These are phyloP conservation scores for Acleris sparsana DNA, from an alignment of 2,888 invertebrate genomes.

Conservation along the genomic window DNA sequence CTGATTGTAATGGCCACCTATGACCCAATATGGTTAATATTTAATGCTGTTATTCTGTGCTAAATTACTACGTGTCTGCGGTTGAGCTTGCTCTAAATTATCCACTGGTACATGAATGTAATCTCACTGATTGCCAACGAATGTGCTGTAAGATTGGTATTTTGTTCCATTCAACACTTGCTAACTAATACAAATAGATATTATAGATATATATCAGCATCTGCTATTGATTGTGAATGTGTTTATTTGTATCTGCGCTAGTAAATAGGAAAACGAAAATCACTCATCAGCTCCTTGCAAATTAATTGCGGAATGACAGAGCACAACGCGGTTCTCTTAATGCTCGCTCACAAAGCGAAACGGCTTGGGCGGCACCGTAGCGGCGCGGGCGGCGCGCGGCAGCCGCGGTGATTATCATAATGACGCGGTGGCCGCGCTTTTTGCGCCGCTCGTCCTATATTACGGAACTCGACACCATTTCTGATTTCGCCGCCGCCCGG, in stretches of 20 bases:
- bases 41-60: conserved; percentile 74
- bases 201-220: too few relatives aligned
- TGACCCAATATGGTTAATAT: conserved; percentile 79
- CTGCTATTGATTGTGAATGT: background rate
- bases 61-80: conserved; percentile 73
- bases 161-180: background rate
- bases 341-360: conserved; percentile 80
- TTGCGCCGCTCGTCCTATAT: conserved; percentile 74
- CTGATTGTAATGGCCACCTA: conserved; percentile 69
- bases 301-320: conserved; percentile 80
- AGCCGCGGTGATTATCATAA: conserved; percentile 81
- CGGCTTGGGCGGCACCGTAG: conserved; percentile 74
- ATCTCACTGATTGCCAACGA: conserved; percentile 45
- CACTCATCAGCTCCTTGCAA: conserved; percentile 69
- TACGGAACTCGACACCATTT: conserved; percentile 73
- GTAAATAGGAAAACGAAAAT: conserved; percentile 51
- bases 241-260: conserved; percentile 16
- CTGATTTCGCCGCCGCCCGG: conserved; percentile 44
- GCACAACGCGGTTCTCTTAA: conserved; percentile 78
- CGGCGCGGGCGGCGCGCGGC: conserved; percentile 54
- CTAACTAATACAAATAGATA: too few relatives aligned
- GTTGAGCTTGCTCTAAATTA: conserved; percentile 74
- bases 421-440: conserved; percentile 80
- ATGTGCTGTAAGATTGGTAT: conserved; percentile 8
- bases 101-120: conserved; percentile 59